These are phyloP conservation scores for Sorex araneus DNA, from an alignment of 2,113 vertebrate species.

Conservation along the genomic window DNA sequence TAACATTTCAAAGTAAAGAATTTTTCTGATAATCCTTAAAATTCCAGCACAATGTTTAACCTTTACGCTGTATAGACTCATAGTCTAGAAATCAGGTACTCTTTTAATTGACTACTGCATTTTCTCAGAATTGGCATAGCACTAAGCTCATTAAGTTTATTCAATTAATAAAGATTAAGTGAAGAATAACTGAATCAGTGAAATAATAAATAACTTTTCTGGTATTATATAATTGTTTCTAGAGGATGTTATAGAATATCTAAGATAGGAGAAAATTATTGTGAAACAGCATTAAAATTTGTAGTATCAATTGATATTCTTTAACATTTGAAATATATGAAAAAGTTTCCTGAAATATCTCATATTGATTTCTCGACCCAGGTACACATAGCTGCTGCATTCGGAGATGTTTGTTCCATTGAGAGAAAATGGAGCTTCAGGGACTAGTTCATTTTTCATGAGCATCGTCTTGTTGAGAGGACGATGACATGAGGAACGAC, in stretches of 20 bases:
- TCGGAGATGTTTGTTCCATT: too few relatives aligned
- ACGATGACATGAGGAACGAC: too few relatives aligned
- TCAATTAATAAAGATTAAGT: conserved; percentile 30
- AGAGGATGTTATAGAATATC: neutral
- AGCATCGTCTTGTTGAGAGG: too few relatives aligned
- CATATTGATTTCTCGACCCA: too few relatives aligned
- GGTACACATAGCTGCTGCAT: too few relatives aligned
- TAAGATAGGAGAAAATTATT: conserved; percentile 39
- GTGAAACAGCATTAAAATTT: neutral
- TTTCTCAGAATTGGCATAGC: conserved; percentile 28
- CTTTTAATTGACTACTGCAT: neutral
- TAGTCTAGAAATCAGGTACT: neutral
- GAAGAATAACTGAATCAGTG: conserved; percentile 31
- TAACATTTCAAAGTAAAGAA: neutral
- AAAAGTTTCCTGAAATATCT: neutral
- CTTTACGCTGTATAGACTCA: neutral
- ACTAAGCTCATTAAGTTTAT: too few relatives aligned
- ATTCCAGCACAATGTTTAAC: neutral
- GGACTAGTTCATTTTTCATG: too few relatives aligned
- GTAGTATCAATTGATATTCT: conserved; percentile 45
- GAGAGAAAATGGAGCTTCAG: too few relatives aligned
- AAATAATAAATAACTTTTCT: conserved; percentile 52
- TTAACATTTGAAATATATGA: conserved; percentile 32
- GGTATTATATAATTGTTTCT: neutral
- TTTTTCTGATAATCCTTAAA: conserved; percentile 16